A percentile compares a stretch with the other conserved stretches of the same genome.
Evolutionary conservation across 2,113 vertebrate species (phyloP).

Genomic region (Anolis carolinensis): DNA sequence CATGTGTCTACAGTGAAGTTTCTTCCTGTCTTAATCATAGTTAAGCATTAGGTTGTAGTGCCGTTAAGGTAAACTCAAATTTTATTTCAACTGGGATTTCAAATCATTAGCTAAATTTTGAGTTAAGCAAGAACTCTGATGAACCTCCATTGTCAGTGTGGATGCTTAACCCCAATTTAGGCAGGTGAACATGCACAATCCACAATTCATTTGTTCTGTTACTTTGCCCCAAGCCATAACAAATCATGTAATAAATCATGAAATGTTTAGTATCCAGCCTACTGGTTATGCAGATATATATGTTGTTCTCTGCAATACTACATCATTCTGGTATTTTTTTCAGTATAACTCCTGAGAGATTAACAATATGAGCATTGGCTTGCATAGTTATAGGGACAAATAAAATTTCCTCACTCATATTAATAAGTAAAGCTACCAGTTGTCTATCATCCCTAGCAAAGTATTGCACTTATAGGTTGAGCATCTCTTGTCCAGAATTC

Average conservation of each 20-base stretch:
- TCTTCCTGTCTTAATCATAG: not conserved
- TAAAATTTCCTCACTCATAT: not conserved
- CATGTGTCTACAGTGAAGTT: not conserved
- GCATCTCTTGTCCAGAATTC: too few relatives aligned
- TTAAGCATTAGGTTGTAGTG: not conserved
- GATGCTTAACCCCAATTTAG: not conserved
- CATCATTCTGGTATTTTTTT: not conserved
- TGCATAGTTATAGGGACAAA: not conserved
- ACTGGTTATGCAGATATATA: not conserved
- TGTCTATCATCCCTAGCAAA: constrained; percentile 9
- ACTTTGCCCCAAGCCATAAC: not conserved
- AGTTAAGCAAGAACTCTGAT: not conserved
- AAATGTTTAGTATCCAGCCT: not conserved
- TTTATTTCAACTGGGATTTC: not conserved
- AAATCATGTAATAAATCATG: not conserved
- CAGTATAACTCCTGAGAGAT: not conserved
- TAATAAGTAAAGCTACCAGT: constrained; percentile 2
- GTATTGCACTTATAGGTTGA: constrained; percentile 1
- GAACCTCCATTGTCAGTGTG: not conserved
- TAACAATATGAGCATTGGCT: not conserved
- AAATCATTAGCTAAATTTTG: not conserved
- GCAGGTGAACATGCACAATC: not conserved
- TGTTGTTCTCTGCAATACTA: not conserved
- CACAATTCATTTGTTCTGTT: not conserved
- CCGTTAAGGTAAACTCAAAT: not conserved